These are phyloP conservation scores for Rhyacophila brunnea DNA, from an alignment of 1,140 invertebrate genomes.

Conservation along the genomic window DNA sequence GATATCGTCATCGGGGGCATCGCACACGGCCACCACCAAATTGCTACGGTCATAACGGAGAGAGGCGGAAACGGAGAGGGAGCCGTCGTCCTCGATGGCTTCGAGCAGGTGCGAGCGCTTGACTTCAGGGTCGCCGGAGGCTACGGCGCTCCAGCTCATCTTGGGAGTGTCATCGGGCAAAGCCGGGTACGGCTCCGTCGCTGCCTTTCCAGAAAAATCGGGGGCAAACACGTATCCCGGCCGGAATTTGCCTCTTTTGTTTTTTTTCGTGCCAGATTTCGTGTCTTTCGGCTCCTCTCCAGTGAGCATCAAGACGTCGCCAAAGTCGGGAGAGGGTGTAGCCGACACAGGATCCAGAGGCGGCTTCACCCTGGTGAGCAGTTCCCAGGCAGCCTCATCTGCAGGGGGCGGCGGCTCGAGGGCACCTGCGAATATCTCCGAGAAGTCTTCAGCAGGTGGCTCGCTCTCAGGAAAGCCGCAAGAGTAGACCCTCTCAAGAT, in stretches of 20 bases:
- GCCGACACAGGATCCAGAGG: not conserved
- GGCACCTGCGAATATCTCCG: not conserved
- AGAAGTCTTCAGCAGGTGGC: not conserved
- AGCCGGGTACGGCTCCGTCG: not conserved
- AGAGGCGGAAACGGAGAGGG: constrained; percentile 39
- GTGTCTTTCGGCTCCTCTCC: constrained; percentile 36
- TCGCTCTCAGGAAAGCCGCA: not conserved
- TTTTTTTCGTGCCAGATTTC: constrained; percentile 47
- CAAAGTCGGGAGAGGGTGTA: constrained; percentile 6
- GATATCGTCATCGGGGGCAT: constrained; percentile 39
- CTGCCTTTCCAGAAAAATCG: not conserved
- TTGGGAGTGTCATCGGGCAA: constrained; percentile 10
- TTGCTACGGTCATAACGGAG: constrained; percentile 50
- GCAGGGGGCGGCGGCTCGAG: not conserved
- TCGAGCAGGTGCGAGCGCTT: not conserved
- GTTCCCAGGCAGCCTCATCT: constrained; percentile 28
- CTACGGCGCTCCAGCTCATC: constrained; percentile 20
- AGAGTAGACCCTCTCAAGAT: not conserved
- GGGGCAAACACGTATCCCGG: not conserved
- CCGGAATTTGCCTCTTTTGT: constrained; percentile 36
- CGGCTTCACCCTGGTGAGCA: constrained; percentile 19
- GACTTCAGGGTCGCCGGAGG: constrained; percentile 2
- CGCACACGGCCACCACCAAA: constrained; percentile 51
- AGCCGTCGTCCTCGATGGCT: not conserved
- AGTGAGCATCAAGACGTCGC: not conserved